Base-by-base conservation (phyloP, 1,140 invertebrate species). In the Drosophila teissieri region DNA sequence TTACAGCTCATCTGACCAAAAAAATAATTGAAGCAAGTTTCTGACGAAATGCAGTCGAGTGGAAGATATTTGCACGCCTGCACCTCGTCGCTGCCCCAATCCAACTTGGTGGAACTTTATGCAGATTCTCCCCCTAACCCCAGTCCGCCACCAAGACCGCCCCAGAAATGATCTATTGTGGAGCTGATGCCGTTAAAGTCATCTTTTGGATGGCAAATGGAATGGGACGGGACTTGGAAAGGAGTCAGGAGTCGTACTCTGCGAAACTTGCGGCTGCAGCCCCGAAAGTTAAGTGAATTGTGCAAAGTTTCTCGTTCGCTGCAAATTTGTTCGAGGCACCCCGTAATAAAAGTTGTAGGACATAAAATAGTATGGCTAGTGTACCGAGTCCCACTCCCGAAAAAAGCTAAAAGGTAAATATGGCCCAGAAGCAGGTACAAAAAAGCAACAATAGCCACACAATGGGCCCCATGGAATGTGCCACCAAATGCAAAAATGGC, bases 221-320 rank as follows among this genome's bases (percentile, higher is more conserved):
- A 40, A 53, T 14, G 46, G 54, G 37, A 36, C 22, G 46, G 45
- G 17, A 37, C 39, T 31, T 22, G 60, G 61, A 27, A 24, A 54
- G 40, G 53, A 74, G 57, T 60, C 51, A 48, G 49, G 57, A 75
- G 49, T 68, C 65, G 65, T 67, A 39, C 63, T 51, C 63, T 51
- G 48, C 44, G 22, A 72, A 88, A 86, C 83, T 83, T 88, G 84
- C 53, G 74, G 63, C 62, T 62, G 56, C 65, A 68, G 76, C 62
- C 56, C 85, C 74, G 51, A 89, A 89, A 89, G 84, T 89, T 89
- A 89, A 89, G 85, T 89, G 84, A 89, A 89, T 89, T 89, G 84
- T 90, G 84, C 62, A 68, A 89, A 89, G 77, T 89, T 89, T 80
- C 64, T 80, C 80, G 78, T 69, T 75, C 51, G 70, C 67, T 82